Conservation (phyloP, 2,113 vertebrate genomes). For the Pygoscelis antarcticus region DNA sequence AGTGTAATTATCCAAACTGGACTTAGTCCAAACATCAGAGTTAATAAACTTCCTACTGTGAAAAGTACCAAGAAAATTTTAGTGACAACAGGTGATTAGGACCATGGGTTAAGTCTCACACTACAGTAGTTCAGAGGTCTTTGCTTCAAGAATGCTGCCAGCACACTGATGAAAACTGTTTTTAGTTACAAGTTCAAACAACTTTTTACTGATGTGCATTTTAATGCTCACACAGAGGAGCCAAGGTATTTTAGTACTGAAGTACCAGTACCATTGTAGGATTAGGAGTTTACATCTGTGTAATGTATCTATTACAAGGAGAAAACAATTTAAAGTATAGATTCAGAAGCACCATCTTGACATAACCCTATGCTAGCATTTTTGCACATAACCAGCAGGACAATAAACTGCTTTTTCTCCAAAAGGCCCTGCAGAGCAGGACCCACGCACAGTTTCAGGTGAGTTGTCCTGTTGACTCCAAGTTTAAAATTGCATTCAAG, state of each 20-base stretch:
- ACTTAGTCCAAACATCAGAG: not conserved
- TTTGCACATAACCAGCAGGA: not conserved
- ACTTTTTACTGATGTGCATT: not conserved
- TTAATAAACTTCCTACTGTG: not conserved
- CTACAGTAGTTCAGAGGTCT: not conserved
- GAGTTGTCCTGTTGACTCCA: not conserved
- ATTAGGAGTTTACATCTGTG: not conserved
- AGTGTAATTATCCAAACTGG: not conserved
- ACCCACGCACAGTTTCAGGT: not conserved
- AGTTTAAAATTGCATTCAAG: not conserved
- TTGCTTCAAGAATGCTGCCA: not conserved
- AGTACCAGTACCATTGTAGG: not conserved
- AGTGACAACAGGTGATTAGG: not conserved
- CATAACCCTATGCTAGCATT: not conserved
- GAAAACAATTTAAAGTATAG: not conserved
- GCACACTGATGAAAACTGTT: not conserved
- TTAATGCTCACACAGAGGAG: not conserved
- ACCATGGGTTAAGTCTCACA: not conserved
- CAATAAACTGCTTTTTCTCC: not conserved
- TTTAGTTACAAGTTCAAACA: not conserved
- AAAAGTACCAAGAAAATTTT: not conserved
- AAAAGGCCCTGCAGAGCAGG: not conserved
- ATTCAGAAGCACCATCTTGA: not conserved
- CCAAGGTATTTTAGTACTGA: not conserved
- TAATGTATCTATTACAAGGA: not conserved